Percentiles rank a stretch among this genome's conserved stretches.
phyloP scores from a whole-genome alignment of 2,113 vertebrate genomes.

The Ceratotherium simum region DNA sequence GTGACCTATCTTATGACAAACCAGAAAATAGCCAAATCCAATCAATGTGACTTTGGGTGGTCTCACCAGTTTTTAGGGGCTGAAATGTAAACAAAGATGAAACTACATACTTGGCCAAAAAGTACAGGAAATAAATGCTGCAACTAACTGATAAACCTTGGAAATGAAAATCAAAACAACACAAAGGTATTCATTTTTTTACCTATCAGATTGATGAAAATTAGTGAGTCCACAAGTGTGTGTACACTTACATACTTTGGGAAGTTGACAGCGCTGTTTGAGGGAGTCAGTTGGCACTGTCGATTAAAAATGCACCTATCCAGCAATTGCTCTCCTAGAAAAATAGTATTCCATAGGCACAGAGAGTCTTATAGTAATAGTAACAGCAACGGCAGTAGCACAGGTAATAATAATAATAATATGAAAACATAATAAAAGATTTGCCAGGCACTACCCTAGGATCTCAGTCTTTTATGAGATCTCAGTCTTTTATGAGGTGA shows the following conservation, averaged over 20 bases:
- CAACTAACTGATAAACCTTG: neutral
- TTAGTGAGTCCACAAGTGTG: neutral
- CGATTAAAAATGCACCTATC: neutral
- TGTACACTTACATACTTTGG: neutral
- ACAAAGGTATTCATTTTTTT: neutral
- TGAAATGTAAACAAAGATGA: neutral
- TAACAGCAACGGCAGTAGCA: neutral
- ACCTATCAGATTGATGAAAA: neutral
- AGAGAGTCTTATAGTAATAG: neutral
- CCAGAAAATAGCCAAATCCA: neutral
- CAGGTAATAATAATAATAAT: neutral
- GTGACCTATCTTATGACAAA: neutral
- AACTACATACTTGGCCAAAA: neutral
- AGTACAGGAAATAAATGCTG: neutral
- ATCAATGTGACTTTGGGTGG: neutral
- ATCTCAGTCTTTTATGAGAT: neutral
- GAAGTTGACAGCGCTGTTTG: neutral
- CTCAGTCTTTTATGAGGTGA: neutral
- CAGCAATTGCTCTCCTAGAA: neutral
- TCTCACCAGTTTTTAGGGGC: neutral
- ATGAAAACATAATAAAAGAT: neutral
- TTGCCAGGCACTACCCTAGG: neutral
- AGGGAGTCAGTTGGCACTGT: neutral
- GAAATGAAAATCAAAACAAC: neutral
- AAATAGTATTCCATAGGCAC: neutral